Conservation (phyloP, 1,140 invertebrate genomes). For the Myzus persicae region DNA sequence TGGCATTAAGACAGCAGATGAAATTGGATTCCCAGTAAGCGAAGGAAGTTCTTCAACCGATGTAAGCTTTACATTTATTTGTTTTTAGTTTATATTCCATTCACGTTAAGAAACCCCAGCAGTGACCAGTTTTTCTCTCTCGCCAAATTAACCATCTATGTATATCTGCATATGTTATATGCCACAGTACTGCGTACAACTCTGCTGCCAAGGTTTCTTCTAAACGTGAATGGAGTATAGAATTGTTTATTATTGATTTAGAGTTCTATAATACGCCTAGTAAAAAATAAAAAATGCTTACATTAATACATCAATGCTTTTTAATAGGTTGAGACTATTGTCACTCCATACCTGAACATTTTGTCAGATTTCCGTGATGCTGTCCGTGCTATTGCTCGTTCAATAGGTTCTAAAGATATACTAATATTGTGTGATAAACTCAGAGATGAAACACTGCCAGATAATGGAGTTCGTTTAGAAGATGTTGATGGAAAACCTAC, state of each 20-base stretch:
- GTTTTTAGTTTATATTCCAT: neutral
- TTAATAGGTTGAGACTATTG: constrained; percentile 76
- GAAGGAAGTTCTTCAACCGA: constrained; percentile 65
- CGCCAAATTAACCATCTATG: no score
- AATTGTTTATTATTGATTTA: neutral
- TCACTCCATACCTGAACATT: constrained; percentile 89
- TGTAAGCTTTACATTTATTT: constrained; percentile 66
- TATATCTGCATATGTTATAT: no score
- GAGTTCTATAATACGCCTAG: rapidly evolving
- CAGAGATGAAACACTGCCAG: constrained; percentile 86
- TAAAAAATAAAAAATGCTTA: neutral
- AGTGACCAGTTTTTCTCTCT: neutral
- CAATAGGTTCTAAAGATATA: constrained; percentile 77
- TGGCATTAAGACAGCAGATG: constrained; percentile 78
- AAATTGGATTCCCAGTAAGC: constrained; percentile 80
- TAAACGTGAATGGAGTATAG: neutral
- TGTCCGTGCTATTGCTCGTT: constrained; percentile 79
- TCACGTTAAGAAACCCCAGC: neutral
- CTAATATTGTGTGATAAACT: constrained; percentile 88
- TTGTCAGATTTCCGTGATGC: constrained; percentile 86
- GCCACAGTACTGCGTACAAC: neutral
- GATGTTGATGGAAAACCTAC: constrained; percentile 77
- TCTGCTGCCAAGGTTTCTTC: neutral
- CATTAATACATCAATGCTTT: constrained; percentile 1
- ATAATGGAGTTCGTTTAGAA: constrained; percentile 92